Base-by-base conservation (phyloP, 2,113 vertebrate species). In the Alectura lathami region DNA sequence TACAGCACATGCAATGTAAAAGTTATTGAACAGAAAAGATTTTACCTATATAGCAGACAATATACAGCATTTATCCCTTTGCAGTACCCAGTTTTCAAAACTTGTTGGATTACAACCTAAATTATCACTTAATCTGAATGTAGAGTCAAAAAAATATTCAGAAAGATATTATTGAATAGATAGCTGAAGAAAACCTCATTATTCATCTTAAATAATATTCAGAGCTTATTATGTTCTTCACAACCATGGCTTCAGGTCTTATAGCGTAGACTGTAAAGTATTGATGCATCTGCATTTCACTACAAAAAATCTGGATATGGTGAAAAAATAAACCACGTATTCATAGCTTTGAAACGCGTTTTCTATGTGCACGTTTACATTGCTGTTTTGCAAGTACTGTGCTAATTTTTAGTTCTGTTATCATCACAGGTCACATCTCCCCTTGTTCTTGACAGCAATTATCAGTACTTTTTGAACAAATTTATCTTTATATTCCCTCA, bases 1-100 rank as follows among this genome's bases (percentile, higher is more conserved):
- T 99, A 93, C 95, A 94, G 95, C 84, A 85, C 93, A 93, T 80
- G 77, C 3, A 93, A 95, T 47, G 43, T 23, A 91, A 96, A 91
- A 76, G 50, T 40, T 79, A 86, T 74, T 68, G 56, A 88, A 74
- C 21, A 69, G 62, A 70, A 91, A 67, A 27, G 53, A 68, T 47
- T 72, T 63, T n/a, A 84, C 17, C 10, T 38, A 51, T 69, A 86
- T 70, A 91, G 12, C 20, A 91, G 22, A 21, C 32, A 91, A 11
- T 11, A 57, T 15, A 73, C 92, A 76, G 24, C 40, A 88, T 54
- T 62, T 20, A 50, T 29, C 29, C 29, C 38, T 66, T 60, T 73
- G 45, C 30, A 90, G 50, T 30, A 60, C 11, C 9, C 20, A 47
- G 13, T 50, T 82, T 73, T 77, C 60, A 70, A 70, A 84, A 75